Conservation (phyloP, 2,797 vertebrate species). For the Pangasius krempfi region DNA sequence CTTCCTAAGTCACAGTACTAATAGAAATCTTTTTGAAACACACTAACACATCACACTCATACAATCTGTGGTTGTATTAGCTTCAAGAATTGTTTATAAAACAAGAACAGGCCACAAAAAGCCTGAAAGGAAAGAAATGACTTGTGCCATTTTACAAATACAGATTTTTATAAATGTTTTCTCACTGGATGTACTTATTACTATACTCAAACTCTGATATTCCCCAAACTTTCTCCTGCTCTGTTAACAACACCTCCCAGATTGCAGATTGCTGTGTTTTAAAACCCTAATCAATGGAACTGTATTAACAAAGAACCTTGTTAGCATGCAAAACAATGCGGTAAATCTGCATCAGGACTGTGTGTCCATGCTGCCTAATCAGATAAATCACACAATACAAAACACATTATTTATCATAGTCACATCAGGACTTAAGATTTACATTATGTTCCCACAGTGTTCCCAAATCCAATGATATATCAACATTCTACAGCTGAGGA, state of each 20-base stretch:
- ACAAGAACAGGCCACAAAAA: not conserved
- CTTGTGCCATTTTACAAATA: not conserved
- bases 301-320: constrained; percentile 62
- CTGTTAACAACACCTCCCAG: constrained; percentile 66
- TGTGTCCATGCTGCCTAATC: not conserved
- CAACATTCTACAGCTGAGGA: not conserved
- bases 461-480: not conserved
- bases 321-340: constrained; percentile 71
- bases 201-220: constrained; percentile 33
- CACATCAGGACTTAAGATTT: not conserved
- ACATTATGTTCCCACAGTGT: not conserved
- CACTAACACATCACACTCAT: not conserved
- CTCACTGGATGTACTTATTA: not conserved
- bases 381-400: constrained; percentile 3
- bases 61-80: not conserved
- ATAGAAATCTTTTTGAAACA: not conserved
- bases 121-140: not conserved
- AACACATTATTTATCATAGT: not conserved
- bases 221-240: constrained; percentile 56
- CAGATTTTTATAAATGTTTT: not conserved
- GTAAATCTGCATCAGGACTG: constrained; percentile 16
- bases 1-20: not conserved
- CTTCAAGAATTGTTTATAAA: not conserved
- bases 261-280: constrained; percentile 59
- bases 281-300: constrained; percentile 69